Base-by-base conservation (phyloP, 2,797 vertebrate genomes). In the Chelonia mydas region DNA sequence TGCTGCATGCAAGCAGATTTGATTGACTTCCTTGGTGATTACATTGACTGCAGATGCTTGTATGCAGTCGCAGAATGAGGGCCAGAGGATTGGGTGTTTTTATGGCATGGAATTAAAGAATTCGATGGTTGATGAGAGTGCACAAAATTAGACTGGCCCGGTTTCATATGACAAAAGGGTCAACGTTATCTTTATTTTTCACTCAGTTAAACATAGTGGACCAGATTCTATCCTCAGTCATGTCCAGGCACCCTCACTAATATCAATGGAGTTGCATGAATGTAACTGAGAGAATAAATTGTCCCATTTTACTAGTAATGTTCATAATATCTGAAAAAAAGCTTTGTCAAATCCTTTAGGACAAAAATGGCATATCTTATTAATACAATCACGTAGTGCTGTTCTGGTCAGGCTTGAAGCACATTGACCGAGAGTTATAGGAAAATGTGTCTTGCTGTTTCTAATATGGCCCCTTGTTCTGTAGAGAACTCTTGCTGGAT, bases 381-480 rank as follows among this genome's bases (percentile, higher is more conserved):
- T 65, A 16, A 61, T 61, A 61, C 28, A 61, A 33, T 33, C 59
- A 28, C 15, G 3, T 61, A 28, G 55, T 57, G 11, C 21, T 25
- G 54, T 61, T 61, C 76, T 49, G 31, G 37, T 90, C 85, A 88
- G 10, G 61, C 85, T 84, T 37, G 82, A 86, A 77, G 86, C 82
- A 45, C 51, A 72, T 55, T 51, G 77, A 92, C 49, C 88, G 80
- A 80, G 7, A 13, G 28, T 49, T 15, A 76, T 47, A 16, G 51
- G 31, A 86, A 21, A 88, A 54, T 90, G 90, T 89, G 61, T 96
- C 92, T 85, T 68, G 51, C 74, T 41, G 47, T 61, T 10, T 49
- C 61, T 5, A 0, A 6, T 37, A 5, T n/a, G 79, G 8, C 82
- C 89, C 93, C 59, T 68, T 93, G 27, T 76, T 92, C 57, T 93